phyloP scores from a whole-genome alignment of 2,888 invertebrate genomes.

The Halictus quadricinctus region DNA sequence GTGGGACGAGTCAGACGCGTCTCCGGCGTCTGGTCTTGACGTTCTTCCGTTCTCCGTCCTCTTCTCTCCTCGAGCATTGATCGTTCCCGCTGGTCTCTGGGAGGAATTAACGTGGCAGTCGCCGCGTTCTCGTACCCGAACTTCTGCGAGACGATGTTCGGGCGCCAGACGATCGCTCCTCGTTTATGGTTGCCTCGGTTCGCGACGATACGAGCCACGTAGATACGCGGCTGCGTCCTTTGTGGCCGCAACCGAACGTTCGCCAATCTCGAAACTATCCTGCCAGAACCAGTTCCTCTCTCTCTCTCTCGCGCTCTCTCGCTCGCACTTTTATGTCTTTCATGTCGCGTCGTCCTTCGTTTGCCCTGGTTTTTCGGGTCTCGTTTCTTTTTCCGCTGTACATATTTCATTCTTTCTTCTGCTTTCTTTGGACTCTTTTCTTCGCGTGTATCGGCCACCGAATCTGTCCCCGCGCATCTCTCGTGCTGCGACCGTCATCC shows the following conservation, averaged over 20 bases:
- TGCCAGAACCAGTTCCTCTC: constrained; percentile 28
- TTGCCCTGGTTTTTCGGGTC: constrained; percentile 11
- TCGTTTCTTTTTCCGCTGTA: background rate
- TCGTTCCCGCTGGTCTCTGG: background rate
- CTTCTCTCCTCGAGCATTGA: background rate
- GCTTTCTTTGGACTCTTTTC: background rate
- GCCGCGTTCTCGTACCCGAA: constrained; percentile 22
- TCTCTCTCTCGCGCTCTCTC: background rate
- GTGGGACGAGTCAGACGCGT: constrained; percentile 62
- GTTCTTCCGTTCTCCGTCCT: constrained; percentile 29
- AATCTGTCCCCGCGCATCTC: background rate
- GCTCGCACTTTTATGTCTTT: background rate
- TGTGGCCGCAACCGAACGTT: constrained; percentile 38
- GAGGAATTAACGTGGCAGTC: constrained; percentile 29
- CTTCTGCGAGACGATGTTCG: constrained; percentile 13
- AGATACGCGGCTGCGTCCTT: constrained; percentile 34
- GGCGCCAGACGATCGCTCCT: constrained; percentile 59
- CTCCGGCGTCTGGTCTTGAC: constrained; percentile 48
- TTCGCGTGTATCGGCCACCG: background rate
- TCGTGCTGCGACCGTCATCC: background rate
- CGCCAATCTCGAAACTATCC: constrained; percentile 49
- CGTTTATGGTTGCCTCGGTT: constrained; percentile 25
- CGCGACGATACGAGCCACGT: constrained; percentile 18
- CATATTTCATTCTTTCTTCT: background rate
- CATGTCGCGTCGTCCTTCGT: background rate